Percentiles rank a stretch among this genome's conserved stretches.
These are phyloP conservation scores for Cyprinodon tularosa DNA, from an alignment of 2,113 vertebrate genomes.

Conservation along the genomic window DNA sequence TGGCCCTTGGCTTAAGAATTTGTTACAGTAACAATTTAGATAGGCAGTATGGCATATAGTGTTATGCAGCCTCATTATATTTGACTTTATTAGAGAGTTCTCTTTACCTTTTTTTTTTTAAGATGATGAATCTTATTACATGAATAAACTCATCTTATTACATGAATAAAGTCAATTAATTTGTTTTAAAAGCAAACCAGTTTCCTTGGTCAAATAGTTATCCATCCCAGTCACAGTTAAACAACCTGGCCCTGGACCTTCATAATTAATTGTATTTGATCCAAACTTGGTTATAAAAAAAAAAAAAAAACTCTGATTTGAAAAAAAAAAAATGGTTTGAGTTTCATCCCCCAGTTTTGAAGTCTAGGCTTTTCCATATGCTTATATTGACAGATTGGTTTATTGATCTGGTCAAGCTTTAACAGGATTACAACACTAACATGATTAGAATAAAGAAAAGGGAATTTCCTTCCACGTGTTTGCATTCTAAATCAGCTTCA, in stretches of 20 bases:
- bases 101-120: not conserved
- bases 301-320: not conserved
- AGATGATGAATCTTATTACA: not conserved
- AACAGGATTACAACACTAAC: slow-evolving; percentile 76
- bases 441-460: slow-evolving; percentile 73
- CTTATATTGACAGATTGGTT: slow-evolving; percentile 62
- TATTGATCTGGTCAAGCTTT: slow-evolving; percentile 73
- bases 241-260: not conserved
- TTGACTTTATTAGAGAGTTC: not conserved
- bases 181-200: not conserved
- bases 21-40: not conserved
- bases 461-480: slow-evolving; percentile 45
- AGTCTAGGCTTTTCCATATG: slow-evolving; percentile 65
- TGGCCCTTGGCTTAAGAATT: not conserved
- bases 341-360: not conserved
- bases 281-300: not conserved
- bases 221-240: not conserved
- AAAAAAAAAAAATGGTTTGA: not conserved
- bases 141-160: not conserved
- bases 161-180: not conserved
- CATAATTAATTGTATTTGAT: not conserved
- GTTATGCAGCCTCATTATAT: not conserved
- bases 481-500: slow-evolving; percentile 14
- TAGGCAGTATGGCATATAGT: not conserved
- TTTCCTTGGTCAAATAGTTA: not conserved